Percentiles rank a stretch among this genome's conserved stretches.
Conservation (phyloP, 2,113 vertebrate genomes). For the Tragelaphus strepsiceros region DNA sequence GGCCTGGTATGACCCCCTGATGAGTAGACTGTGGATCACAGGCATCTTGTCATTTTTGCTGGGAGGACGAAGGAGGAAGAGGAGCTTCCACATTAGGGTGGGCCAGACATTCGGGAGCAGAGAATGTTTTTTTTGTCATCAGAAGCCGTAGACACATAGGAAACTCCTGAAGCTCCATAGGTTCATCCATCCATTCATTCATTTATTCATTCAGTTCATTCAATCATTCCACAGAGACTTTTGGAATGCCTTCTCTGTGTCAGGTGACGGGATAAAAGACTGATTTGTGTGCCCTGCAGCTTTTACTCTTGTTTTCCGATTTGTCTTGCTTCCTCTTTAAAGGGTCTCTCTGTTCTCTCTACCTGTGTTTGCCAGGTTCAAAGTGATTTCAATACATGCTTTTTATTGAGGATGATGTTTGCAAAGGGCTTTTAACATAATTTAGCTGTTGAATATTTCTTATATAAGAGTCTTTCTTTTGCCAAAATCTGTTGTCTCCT, state of each 20-base stretch:
- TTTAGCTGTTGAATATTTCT: not conserved
- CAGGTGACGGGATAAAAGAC: not conserved
- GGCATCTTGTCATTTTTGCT: not conserved
- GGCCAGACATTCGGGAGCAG: not conserved
- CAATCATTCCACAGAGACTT: not conserved
- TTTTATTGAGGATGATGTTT: not conserved
- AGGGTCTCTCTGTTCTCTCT: not conserved
- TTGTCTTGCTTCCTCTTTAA: not conserved
- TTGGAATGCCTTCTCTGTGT: not conserved
- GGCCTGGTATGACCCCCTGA: not conserved
- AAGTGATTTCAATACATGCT: not conserved
- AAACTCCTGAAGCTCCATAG: not conserved
- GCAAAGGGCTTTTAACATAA: slow-evolving; percentile 10
- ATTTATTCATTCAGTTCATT: not conserved
- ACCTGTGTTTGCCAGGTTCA: not conserved
- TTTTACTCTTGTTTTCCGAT: not conserved
- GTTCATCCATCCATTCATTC: not conserved
- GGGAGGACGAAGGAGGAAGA: not conserved
- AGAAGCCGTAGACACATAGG: no score
- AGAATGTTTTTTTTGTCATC: not conserved
- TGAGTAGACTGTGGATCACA: not conserved
- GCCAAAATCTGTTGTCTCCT: not conserved
- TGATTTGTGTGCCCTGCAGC: not conserved
- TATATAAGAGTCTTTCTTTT: not conserved
- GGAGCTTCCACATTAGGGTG: not conserved